These are phyloP conservation scores for Lepidochitona cinerea DNA, from an alignment of 2,888 invertebrate genomes.

Conservation along the genomic window DNA sequence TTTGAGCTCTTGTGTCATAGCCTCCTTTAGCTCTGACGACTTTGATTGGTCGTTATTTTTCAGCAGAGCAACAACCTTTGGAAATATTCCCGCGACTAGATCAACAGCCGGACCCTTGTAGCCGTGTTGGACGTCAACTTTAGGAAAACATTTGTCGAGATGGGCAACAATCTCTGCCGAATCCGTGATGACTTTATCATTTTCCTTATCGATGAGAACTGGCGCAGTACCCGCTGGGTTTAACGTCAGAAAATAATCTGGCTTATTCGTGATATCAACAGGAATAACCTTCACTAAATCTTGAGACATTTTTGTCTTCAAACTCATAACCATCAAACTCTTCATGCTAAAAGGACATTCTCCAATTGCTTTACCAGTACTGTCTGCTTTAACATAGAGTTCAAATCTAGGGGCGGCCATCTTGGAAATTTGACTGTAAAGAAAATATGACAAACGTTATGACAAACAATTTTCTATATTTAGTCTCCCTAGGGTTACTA, in stretches of 20 bases:
- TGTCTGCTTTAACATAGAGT: conserved; percentile 45
- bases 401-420: conserved; percentile 32
- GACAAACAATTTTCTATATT: no score
- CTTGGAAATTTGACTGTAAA: no score
- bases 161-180: conserved; percentile 43
- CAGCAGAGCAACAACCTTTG: conserved; percentile 40
- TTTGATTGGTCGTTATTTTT: conserved; percentile 39
- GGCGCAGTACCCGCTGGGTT: conserved; percentile 44
- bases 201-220: conserved; percentile 39
- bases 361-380: conserved; percentile 38
- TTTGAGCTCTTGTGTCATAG: conserved; percentile 32
- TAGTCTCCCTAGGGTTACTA: no score
- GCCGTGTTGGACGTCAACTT: conserved; percentile 16
- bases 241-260: conserved; percentile 36
- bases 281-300: conserved; percentile 28
- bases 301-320: conserved; percentile 25
- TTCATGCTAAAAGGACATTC: conserved; percentile 52
- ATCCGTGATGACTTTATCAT: conserved; percentile 34
- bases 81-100: conserved; percentile 35
- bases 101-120: conserved; percentile 34
- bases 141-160: conserved; percentile 27
- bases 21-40: conserved; percentile 27
- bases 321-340: conserved; percentile 33
- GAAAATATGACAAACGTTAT: no score
- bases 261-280: conserved; percentile 37